Evolutionary conservation across 2,888 invertebrate genomes (phyloP), one percentile per base, ranked within the genome.

Genomic region (Drosophila prolongata): DNA sequence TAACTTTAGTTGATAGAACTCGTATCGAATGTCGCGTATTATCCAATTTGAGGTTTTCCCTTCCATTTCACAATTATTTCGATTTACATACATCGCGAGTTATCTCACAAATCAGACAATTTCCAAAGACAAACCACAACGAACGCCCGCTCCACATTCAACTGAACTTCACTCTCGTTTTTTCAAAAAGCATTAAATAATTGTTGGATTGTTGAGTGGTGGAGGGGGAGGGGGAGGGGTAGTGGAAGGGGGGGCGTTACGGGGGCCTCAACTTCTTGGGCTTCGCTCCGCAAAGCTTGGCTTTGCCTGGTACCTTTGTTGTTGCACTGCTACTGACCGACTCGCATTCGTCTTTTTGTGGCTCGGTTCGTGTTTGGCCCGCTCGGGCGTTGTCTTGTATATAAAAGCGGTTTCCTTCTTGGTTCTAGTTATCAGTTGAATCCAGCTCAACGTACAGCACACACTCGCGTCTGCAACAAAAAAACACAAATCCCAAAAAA

Each of bases 341-440:
- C 79, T 79, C 75, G 76, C 75, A 76, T 68, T 64, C 68, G 61
- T 69, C 68, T 76, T 62, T 64, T 34, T 44, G 11, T 8, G 34
- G 24, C 76, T 72, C 70, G 66, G 74, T 70, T 72, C 64, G 72
- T 64, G 58, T 61, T 59, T 53, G 38, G 57, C 50, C 57, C 57
- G 73, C 47, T 89, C 91, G 92, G 91, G 91, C 91, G 91, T 91
- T 91, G 91, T 89, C 91, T 84, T 87, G 89, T 91, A 91, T 92
- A 92, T 92, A 92, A 90, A 92, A 91, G 90, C 89, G 87, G 91
- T 89, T 90, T 91, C 90, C 90, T 91, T 90, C 90, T 91, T 89
- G 89, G 91, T 92, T 92, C 92, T 92, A 92, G 91, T 91, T 92
- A 92, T 92, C 92, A 92, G 92, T 92, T 91, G 90, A 88, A 86